Base-by-base conservation (phyloP, 2,888 invertebrate genomes). In the Galeopsomyia nigrocyanea region DNA sequence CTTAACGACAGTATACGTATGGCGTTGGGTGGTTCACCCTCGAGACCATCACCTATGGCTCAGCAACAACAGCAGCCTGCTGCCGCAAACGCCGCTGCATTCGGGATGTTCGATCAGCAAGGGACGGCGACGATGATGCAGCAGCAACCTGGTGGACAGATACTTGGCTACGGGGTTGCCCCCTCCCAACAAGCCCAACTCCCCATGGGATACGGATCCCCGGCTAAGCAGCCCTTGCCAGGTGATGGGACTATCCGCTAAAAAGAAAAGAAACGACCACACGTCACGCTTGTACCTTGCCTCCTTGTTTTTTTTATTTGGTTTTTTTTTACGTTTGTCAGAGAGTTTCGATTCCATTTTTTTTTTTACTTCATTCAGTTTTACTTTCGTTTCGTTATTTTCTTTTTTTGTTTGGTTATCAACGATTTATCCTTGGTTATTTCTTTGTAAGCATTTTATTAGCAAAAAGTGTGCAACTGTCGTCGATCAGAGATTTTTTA, bases 1-100 rank as follows among this genome's bases (percentile, higher is more conserved):
- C 88, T 92, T 77, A 92, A 92, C 81, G 91, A 92, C 81, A 91
- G 89, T 70, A 92, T 92, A 87, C 88, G 91, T 72, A 90, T 91
- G 89, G 91, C 91, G 63, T 88, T 92, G 80, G 92, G 91, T 63
- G 90, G 91, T 73, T 91, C 91, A 67, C 91, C 91, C 63, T 84
- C 85, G 62, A 83, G 86, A 71, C 80, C 84, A 74, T 78, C 83
- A 73, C 82, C 83, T 64, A 74, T 82, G 66, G 79, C 79, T 61
- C 82, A 81, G 65, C 82, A 80, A 66, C 76, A 77, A 58, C 78
- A 78, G 78, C 39, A 39, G 39, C 39, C 7, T 10, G 49, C 79
- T 77, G 57, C 82, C 81, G 73, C 78, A 77, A 68, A 77, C 77
- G 65, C 80, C 79, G 75, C 79, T 78, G 75, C 81, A 79, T 68